Percentiles rank a stretch among this genome's conserved stretches.
phyloP scores from a whole-genome alignment of 30 jellyfish, hydroid and myxozoan species.

The Turritopsis rubra region DNA sequence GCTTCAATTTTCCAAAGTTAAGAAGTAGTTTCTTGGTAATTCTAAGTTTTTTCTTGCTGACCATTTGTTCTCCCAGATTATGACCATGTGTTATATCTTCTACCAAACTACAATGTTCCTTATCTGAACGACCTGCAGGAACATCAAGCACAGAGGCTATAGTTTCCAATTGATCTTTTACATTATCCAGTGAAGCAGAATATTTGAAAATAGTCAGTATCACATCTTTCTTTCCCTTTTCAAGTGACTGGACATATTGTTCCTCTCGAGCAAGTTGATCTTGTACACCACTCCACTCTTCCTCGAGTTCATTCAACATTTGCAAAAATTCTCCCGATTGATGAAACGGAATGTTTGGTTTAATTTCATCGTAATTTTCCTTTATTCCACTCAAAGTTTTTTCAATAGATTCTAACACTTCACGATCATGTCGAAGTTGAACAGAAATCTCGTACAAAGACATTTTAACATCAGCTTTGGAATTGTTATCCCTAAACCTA shows the following conservation, averaged over 20 bases:
- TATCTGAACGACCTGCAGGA: not conserved
- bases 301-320: conserved; percentile 11
- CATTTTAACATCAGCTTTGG: not conserved
- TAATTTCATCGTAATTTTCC: not conserved
- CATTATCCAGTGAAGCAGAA: not conserved
- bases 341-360: not conserved
- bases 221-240: not conserved
- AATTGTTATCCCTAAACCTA: not conserved
- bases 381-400: not conserved
- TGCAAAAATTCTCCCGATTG: not conserved
- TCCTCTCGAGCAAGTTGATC: not conserved
- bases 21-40: not conserved
- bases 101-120: not conserved
- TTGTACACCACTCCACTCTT: conserved; percentile 1
- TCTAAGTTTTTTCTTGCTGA: not conserved
- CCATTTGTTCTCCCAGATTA: not conserved
- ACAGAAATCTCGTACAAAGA: not conserved
- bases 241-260: not conserved
- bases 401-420: not conserved
- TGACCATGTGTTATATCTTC: not conserved
- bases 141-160: not conserved
- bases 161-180: not conserved
- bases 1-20: not conserved
- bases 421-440: not conserved
- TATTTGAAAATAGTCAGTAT: not conserved